Conservation (phyloP, 2,888 invertebrate genomes). For the Bombylius discolor region DNA sequence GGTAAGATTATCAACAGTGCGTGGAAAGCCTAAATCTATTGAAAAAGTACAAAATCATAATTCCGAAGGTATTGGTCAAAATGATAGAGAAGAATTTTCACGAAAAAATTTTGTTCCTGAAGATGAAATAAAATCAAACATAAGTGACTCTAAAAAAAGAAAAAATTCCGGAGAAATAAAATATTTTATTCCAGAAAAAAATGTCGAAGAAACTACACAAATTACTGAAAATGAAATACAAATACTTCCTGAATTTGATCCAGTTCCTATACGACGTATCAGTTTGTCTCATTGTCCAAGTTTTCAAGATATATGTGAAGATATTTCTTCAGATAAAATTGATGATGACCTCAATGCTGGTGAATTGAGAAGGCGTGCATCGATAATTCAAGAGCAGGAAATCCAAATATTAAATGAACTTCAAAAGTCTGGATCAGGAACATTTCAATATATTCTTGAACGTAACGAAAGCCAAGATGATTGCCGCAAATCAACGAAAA, state of each 20-base stretch:
- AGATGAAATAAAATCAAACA: no score
- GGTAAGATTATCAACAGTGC: slow-evolving; percentile 57
- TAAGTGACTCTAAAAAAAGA: slow-evolving; percentile 26
- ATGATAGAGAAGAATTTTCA: no score
- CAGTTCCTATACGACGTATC: slow-evolving; percentile 23
- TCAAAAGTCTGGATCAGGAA: slow-evolving; percentile 31
- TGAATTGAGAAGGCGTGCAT: slow-evolving; percentile 36
- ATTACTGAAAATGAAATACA: slow-evolving; percentile 9
- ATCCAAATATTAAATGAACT: slow-evolving; percentile 30
- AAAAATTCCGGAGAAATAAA: slow-evolving; percentile 52
- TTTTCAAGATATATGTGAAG: slow-evolving; percentile 44
- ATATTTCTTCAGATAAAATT: slow-evolving; percentile 40
- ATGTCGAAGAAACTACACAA: slow-evolving; percentile 24
- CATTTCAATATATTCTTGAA: slow-evolving; percentile 29
- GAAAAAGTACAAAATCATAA: background rate
- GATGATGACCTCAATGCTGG: slow-evolving; percentile 43
- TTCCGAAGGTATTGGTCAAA: no score
- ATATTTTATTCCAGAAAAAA: slow-evolving; percentile 43
- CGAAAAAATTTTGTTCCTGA: no score
- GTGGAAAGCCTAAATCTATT: slow-evolving; percentile 10
- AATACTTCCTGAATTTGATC: slow-evolving; percentile 13
- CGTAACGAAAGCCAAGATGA: slow-evolving; percentile 27
- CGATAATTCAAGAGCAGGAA: slow-evolving; percentile 43
- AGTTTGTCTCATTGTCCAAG: slow-evolving; percentile 37
- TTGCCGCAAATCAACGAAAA: slow-evolving; percentile 18